phyloP scores from a whole-genome alignment of 2,888 invertebrate genomes.

The Latrodectus elegans region DNA sequence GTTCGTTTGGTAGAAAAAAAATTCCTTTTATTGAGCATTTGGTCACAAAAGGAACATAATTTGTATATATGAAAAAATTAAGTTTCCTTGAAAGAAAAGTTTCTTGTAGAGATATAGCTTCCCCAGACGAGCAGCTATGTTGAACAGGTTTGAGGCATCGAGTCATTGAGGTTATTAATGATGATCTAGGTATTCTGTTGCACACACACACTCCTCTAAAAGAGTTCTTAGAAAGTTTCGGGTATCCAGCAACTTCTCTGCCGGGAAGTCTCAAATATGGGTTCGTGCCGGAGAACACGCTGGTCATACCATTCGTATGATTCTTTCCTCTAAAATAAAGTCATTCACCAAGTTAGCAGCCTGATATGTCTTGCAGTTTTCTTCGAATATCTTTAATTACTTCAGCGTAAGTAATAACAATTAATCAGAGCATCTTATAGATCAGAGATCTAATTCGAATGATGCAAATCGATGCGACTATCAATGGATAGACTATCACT shows the following conservation, averaged over 20 bases:
- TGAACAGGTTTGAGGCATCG: too few relatives aligned
- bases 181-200: too few relatives aligned
- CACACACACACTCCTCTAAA: background rate
- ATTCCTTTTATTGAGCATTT: too few relatives aligned
- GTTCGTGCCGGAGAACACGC: constrained; percentile 7
- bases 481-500: constrained; percentile 14
- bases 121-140: too few relatives aligned
- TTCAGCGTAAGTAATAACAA: constrained; percentile 10
- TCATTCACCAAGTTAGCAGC: constrained; percentile 14
- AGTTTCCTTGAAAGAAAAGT: too few relatives aligned
- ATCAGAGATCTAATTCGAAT: constrained; percentile 8
- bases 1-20: too few relatives aligned
- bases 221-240: background rate
- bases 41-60: too few relatives aligned
- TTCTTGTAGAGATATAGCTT: too few relatives aligned
- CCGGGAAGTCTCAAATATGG: background rate
- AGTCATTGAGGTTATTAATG: too few relatives aligned
- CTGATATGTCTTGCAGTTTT: background rate
- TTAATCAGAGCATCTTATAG: constrained; percentile 1
- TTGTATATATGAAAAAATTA: too few relatives aligned
- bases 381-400: background rate
- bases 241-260: background rate
- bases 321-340: constrained; percentile 5
- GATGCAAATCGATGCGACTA: background rate
- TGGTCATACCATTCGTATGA: constrained; percentile 15